phyloP scores from a whole-genome alignment of 2,113 vertebrate species.

The Eulacestoma nigropectus region DNA sequence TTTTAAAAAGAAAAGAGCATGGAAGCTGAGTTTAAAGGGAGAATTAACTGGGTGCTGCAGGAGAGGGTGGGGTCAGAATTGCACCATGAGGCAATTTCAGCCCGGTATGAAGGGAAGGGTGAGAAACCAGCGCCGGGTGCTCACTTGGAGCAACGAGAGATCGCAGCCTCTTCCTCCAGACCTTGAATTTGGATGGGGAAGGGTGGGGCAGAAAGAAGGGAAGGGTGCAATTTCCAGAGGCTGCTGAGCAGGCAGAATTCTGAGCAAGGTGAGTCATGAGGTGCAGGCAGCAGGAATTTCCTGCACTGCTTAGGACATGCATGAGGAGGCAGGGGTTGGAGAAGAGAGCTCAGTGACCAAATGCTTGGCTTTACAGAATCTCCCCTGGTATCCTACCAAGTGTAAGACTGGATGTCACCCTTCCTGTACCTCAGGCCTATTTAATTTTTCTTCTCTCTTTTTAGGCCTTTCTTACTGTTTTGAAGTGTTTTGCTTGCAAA shows the following conservation, averaged over 20 bases:
- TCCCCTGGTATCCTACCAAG: neutral
- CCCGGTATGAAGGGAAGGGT: neutral
- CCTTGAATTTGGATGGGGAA: neutral
- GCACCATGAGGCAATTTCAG: neutral
- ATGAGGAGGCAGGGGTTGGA: neutral
- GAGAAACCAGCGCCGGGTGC: neutral
- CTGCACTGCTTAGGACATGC: neutral
- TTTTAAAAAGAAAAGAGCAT: neutral
- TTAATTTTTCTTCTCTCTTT: neutral
- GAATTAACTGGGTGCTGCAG: slow-evolving; percentile 3
- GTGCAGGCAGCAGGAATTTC: slow-evolving; percentile 42
- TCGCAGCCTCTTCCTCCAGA: neutral
- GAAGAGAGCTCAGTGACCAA: neutral
- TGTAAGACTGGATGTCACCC: neutral
- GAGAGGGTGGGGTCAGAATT: slow-evolving; percentile 31
- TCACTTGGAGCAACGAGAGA: neutral
- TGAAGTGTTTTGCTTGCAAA: neutral
- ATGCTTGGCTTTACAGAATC: neutral
- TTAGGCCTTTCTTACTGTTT: neutral
- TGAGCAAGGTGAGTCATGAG: slow-evolving; percentile 47
- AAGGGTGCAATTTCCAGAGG: neutral
- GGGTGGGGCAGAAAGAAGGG: slow-evolving; percentile 30
- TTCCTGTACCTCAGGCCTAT: neutral
- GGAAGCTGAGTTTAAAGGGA: neutral
- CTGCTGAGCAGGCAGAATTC: slow-evolving; percentile 24